Conservation (phyloP, 2,888 invertebrate genomes). For the Unio pictorum region DNA sequence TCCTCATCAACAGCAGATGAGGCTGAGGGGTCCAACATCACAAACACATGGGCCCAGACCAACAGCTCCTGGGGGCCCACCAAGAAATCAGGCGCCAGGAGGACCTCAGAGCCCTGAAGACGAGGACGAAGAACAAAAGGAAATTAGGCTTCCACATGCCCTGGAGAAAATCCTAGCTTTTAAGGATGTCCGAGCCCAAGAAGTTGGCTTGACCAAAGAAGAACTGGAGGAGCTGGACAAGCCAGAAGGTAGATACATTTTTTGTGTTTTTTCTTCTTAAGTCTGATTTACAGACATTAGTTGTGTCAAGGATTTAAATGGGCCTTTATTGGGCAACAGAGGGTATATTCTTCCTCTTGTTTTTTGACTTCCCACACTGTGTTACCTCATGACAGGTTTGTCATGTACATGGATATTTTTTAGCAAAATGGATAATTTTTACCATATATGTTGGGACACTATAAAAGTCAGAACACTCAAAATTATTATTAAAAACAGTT, state of each 20-base stretch:
- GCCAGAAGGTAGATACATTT: conserved; percentile 31
- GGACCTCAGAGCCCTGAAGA: conserved; percentile 14
- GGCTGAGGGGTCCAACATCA: conserved; percentile 10
- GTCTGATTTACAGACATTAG: too few species aligned
- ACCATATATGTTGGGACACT: too few species aligned
- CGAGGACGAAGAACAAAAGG: conserved; percentile 46
- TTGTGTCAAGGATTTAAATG: too few species aligned
- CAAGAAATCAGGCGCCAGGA: conserved; percentile 3
- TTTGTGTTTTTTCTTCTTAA: too few species aligned
- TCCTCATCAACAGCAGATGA: conserved; percentile 9
- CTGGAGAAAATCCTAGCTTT: conserved; percentile 91
- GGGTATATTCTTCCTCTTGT: too few species aligned
- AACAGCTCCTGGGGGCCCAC: conserved; percentile 7
- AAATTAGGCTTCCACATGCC: conserved; percentile 82
- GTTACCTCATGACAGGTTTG: too few species aligned
- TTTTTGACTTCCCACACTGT: too few species aligned
- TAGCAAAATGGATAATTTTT: too few species aligned
- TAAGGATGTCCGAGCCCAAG: conserved; percentile 88
- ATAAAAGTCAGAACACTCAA: too few species aligned
- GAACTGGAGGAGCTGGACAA: conserved; percentile 48
- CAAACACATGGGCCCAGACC: conserved; percentile 7
- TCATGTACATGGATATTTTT: too few species aligned
- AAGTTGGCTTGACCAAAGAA: conserved; percentile 77
- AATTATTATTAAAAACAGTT: too few species aligned
- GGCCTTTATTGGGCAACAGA: too few species aligned